Conservation (phyloP, 2,797 vertebrate species). For the Bothrops alternatus region DNA sequence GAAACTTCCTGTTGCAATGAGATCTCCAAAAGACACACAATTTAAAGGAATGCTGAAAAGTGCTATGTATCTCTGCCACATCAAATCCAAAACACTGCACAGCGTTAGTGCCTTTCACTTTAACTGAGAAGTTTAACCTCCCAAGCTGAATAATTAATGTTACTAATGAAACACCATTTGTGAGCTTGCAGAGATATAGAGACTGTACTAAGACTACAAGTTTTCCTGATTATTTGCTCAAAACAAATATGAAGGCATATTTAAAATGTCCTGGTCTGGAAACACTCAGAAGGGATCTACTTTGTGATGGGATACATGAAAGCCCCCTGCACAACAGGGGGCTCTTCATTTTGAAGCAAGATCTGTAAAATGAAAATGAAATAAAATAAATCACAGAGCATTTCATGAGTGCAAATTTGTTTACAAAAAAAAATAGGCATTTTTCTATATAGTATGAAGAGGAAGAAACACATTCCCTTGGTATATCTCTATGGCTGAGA, state of each 20-base stretch:
- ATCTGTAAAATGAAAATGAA: background rate
- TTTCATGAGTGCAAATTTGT: background rate
- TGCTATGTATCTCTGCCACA: background rate
- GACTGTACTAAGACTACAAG: background rate
- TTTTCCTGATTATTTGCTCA: background rate
- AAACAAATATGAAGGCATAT: background rate
- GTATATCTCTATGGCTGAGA: background rate
- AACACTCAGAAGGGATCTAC: background rate
- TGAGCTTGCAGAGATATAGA: background rate
- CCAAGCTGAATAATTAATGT: rapidly evolving
- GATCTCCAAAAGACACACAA: background rate
- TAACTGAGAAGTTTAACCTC: background rate
- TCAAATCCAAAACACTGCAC: background rate
- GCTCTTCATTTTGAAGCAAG: background rate
- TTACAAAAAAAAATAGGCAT: background rate
- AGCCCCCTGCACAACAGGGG: too few relatives aligned
- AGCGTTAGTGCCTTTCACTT: background rate
- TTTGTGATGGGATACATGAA: background rate
- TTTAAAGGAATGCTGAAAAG: background rate
- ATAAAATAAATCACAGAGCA: background rate
- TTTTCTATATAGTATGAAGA: background rate
- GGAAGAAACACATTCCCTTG: background rate
- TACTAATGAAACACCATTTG: background rate
- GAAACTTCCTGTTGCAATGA: background rate
- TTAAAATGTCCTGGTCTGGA: background rate